A percentile compares a stretch with the other conserved stretches of the same genome.
These are phyloP conservation scores for Helicoverpa zea DNA, from an alignment of 1,140 invertebrate species.

Conservation along the genomic window DNA sequence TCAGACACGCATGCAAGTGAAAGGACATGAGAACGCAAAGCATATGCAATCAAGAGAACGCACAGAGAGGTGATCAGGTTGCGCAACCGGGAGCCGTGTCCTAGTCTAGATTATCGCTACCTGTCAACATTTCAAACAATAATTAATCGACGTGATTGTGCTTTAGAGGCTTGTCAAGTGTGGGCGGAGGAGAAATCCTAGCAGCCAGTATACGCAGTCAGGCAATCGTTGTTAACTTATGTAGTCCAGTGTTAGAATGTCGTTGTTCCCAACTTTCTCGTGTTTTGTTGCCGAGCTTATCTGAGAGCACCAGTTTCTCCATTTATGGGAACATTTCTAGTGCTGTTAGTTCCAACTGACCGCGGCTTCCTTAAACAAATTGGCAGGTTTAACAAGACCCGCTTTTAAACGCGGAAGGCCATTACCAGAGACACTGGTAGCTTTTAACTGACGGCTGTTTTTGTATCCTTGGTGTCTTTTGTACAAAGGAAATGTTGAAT, in stretches of 20 bases:
- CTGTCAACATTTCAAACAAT: constrained; percentile 48
- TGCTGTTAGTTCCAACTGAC: constrained; percentile 28
- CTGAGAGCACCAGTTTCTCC: constrained; percentile 32
- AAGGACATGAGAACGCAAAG: constrained; percentile 33
- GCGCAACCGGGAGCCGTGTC: constrained; percentile 29
- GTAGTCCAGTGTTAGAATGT: constrained; percentile 35
- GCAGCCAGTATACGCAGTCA: constrained; percentile 2
- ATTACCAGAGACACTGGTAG: constrained; percentile 16
- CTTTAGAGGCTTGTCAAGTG: constrained; percentile 31
- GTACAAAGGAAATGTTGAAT: not conserved
- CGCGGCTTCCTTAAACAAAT: constrained; percentile 41
- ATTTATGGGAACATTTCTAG: constrained; percentile 29
- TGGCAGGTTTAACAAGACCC: constrained; percentile 35
- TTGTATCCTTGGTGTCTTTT: not conserved
- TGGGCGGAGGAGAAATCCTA: constrained; percentile 42
- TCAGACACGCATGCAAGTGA: constrained; percentile 37
- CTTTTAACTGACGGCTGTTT: constrained; percentile 8
- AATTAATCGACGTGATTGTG: constrained; percentile 47
- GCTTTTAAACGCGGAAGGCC: constrained; percentile 36
- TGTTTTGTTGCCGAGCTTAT: constrained; percentile 25
- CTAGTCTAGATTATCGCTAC: constrained; percentile 43
- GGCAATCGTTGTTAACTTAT: not conserved
- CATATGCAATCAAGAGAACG: constrained; percentile 15
- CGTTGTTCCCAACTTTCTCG: constrained; percentile 34
- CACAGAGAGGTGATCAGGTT: constrained; percentile 43